phyloP scores from a whole-genome alignment of 2,113 vertebrate genomes.

The Paradoxurus hermaphroditus region DNA sequence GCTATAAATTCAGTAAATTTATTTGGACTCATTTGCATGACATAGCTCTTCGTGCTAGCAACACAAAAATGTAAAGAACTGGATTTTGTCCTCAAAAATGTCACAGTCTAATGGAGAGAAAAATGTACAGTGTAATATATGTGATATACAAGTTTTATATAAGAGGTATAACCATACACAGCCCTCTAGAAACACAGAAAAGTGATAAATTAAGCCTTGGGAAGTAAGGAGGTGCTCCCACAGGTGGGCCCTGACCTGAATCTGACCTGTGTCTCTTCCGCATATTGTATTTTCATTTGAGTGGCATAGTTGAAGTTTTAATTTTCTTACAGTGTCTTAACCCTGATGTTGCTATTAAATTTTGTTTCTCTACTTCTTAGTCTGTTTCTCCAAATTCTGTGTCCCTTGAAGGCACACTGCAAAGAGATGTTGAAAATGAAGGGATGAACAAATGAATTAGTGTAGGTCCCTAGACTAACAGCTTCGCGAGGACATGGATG shows the following conservation, averaged over 20 bases:
- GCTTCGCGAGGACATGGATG: not conserved
- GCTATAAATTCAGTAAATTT: not conserved
- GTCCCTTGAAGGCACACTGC: not conserved
- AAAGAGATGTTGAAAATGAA: not conserved
- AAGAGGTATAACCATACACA: not conserved
- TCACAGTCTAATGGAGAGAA: not conserved
- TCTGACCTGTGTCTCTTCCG: not conserved
- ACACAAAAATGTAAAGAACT: not conserved
- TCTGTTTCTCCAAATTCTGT: not conserved
- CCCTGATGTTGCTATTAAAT: not conserved
- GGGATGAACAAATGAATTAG: not conserved
- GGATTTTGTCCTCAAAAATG: not conserved
- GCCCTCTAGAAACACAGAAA: not conserved
- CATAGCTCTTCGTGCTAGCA: not conserved
- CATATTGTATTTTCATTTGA: not conserved
- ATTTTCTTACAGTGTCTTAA: not conserved
- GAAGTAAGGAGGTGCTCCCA: not conserved
- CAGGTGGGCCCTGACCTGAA: not conserved
- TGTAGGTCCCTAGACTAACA: not conserved
- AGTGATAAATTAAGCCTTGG: not conserved
- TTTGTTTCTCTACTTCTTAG: slow-evolving; percentile 2
- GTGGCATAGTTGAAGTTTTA: not conserved
- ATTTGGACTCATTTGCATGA: not conserved
- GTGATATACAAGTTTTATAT: not conserved
- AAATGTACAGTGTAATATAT: not conserved